These are phyloP conservation scores for Bovichtus diacanthus DNA, from an alignment of 2,797 vertebrate species.

Conservation along the genomic window DNA sequence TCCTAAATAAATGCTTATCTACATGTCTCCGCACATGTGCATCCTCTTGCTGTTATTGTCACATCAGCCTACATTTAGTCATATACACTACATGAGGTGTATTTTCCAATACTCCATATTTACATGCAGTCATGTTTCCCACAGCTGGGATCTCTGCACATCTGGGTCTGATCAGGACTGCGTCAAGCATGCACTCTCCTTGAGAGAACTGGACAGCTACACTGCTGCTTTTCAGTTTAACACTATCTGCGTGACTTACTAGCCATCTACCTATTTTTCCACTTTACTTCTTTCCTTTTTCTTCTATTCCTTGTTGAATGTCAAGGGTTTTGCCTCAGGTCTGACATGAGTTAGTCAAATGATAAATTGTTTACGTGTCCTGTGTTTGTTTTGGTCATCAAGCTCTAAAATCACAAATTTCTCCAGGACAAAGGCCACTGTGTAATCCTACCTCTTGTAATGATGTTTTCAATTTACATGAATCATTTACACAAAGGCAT, in stretches of 20 bases:
- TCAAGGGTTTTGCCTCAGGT: not conserved
- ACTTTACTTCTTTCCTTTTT: not conserved
- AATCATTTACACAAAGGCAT: conserved; percentile 14
- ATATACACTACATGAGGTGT: not conserved
- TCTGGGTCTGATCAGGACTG: conserved; percentile 48
- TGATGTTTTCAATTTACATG: conserved; percentile 30
- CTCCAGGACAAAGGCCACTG: not conserved
- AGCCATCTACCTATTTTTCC: not conserved
- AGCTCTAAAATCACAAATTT: not conserved
- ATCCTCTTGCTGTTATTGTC: not conserved
- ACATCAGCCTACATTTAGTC: not conserved
- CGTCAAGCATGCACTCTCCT: conserved; percentile 1
- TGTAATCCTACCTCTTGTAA: conserved; percentile 1
- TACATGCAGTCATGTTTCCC: conserved; percentile 26
- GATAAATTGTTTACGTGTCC: not conserved
- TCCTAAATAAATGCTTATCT: conserved; percentile 39
- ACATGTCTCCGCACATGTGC: not conserved
- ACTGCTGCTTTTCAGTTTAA: conserved; percentile 40
- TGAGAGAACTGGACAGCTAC: not conserved
- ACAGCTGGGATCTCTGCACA: conserved; percentile 47
- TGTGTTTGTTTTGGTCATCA: not conserved
- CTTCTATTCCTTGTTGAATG: not conserved
- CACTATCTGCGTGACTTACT: not conserved
- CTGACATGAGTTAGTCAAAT: not conserved
- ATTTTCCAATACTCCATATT: conserved; percentile 19